These are phyloP conservation scores for Ceryle rudis DNA, from an alignment of 2,797 vertebrate genomes.

Conservation along the genomic window DNA sequence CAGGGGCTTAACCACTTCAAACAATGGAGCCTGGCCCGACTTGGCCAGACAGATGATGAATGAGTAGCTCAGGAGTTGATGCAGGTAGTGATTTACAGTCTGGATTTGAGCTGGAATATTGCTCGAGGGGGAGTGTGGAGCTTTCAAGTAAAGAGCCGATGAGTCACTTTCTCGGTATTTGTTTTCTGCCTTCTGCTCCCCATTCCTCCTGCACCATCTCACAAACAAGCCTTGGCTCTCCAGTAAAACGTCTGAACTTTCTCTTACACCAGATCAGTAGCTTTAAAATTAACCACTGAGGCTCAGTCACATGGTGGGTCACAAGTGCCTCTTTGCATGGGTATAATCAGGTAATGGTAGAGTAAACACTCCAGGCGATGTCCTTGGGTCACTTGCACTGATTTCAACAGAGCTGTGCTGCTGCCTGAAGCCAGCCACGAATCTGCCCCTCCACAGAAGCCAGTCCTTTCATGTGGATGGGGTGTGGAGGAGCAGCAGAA, in stretches of 20 bases:
- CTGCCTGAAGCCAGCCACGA: not conserved
- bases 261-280: not conserved
- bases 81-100: not conserved
- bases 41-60: not conserved
- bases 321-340: not conserved
- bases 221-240: not conserved
- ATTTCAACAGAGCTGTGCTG: not conserved
- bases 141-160: not conserved
- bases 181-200: not conserved
- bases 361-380: not conserved
- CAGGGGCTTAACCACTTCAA: not conserved
- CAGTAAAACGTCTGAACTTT: not conserved
- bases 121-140: not conserved
- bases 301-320: not conserved
- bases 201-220: not conserved
- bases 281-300: not conserved
- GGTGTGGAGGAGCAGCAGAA: not conserved
- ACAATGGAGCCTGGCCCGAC: not conserved
- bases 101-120: not conserved
- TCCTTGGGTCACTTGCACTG: not conserved
- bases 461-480: not conserved
- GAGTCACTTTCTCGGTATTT: not conserved
- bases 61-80: not conserved
- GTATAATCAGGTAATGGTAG: not conserved
- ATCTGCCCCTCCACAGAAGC: not conserved